Evolutionary conservation across 30 jellyfish, hydroid and myxozoan genomes (phyloP).

Genomic region (Aurelia coerulea): DNA sequence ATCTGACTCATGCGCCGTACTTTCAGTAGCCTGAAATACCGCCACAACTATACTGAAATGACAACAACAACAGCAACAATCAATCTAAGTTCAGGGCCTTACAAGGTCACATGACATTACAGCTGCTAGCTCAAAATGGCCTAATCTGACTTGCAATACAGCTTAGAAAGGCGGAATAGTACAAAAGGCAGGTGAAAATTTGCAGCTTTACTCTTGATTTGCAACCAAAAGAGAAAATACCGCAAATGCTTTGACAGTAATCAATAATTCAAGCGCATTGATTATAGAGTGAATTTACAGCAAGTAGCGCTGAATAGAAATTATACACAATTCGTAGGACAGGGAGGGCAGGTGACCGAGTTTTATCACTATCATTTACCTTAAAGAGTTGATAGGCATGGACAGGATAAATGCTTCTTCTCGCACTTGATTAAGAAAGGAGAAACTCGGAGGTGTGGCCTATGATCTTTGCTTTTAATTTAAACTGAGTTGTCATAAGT

Average conservation of each 20-base stretch:
- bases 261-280: slow-evolving; percentile 24
- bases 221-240: neutral
- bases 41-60: too few species aligned
- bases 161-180: neutral
- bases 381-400: slow-evolving; percentile 25
- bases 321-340: slow-evolving; percentile 8
- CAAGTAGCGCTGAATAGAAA: slow-evolving; percentile 24
- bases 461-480: too few species aligned
- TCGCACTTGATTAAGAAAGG: too few species aligned
- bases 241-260: slow-evolving; percentile 21
- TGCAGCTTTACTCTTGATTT: neutral
- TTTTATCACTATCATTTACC: neutral
- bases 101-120: too few species aligned
- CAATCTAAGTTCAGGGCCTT: too few species aligned
- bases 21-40: too few species aligned
- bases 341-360: slow-evolving; percentile 35
- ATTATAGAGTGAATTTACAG: slow-evolving; percentile 14
- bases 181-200: neutral
- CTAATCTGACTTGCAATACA: too few species aligned
- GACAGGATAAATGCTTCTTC: neutral
- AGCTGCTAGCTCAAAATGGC: too few species aligned
- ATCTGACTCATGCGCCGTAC: too few species aligned
- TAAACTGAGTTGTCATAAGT: too few species aligned
- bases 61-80: too few species aligned
- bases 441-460: too few species aligned